Evolutionary conservation across 2,888 invertebrate species (phyloP), one percentile per base, ranked within the genome.

Genomic region (Dorcus parallelipipedus): DNA sequence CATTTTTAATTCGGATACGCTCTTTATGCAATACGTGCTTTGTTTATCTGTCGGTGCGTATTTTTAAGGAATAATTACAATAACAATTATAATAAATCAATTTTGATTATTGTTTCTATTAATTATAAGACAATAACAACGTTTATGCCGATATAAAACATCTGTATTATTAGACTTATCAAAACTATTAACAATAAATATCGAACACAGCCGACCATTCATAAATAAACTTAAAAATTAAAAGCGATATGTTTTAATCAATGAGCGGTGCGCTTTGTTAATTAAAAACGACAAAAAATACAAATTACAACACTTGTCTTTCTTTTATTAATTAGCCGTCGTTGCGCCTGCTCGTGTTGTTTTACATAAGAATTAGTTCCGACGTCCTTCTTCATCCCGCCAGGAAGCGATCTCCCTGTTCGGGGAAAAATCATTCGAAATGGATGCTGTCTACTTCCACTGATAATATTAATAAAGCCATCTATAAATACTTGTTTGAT

Each of bases 31-130:
- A 33, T 33, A 4, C 3, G 26, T 33, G 26, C 26, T 6, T 33
- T 33, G 26, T 33, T 33, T 33, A 33, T 5, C 26, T 33, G 26
- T 33, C 26, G 26, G 26, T 33, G 26, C 7, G 6, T 33, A 6
- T 33, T 33, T 33, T 33, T 33, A 33, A 33, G 26, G 26, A 33
- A 33, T 33, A 33, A 33, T 33, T 33, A 33, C 54, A 48, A 55
- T 55, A 55, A 56, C 50, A 56, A 56, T 56, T 56, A 56, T 47
- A 50, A 56, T 56, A 56, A 56, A 56, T 56, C 56, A 56, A 56
- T 56, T 51, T 56, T 56, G 45, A 56, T 49, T 49, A 49, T 55
- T 50, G 51, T 56, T 50, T 56, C 56, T 56, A 56, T 56, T 56
- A 56, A 56, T 56, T 56, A 56, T 38, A 45, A 50, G 39, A 56